Conservation (phyloP, 2,797 vertebrate species). For the Gymnothorax reevesii region DNA sequence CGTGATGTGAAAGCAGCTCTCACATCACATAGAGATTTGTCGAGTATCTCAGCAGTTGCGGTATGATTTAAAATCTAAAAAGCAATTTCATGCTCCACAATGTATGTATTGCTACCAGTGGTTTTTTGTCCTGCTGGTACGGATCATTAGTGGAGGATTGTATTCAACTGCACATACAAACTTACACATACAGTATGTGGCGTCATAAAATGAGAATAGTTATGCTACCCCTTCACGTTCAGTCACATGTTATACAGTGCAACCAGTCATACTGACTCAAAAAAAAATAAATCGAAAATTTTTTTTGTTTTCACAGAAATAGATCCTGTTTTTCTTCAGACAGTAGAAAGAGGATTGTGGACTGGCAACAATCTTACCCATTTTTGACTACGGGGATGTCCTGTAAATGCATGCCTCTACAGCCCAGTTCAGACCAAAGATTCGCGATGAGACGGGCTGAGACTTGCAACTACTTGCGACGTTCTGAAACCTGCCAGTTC, state of each 20-base stretch:
- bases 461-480: too few species aligned
- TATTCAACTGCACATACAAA: constrained; percentile 5
- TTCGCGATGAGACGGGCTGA: too few species aligned
- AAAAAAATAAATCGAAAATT: too few species aligned
- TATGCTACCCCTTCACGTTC: not conserved
- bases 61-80: constrained; percentile 18
- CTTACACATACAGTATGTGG: not conserved
- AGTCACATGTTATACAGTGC: not conserved
- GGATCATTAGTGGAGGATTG: not conserved
- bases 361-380: too few species aligned
- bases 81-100: not conserved
- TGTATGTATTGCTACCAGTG: not conserved
- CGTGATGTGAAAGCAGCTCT: not conserved
- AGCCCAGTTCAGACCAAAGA: too few species aligned
- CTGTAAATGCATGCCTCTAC: too few species aligned
- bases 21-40: not conserved
- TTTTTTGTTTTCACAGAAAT: too few species aligned
- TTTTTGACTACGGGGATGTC: too few species aligned
- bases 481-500: too few species aligned
- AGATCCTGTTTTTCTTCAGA: too few species aligned
- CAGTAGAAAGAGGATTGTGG: too few species aligned
- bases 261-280: constrained; percentile 46
- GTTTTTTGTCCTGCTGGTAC: constrained; percentile 16
- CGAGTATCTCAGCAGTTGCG: not conserved
- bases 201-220: not conserved